phyloP scores from a whole-genome alignment of 1,140 invertebrate species.

The Drosophila serrata region DNA sequence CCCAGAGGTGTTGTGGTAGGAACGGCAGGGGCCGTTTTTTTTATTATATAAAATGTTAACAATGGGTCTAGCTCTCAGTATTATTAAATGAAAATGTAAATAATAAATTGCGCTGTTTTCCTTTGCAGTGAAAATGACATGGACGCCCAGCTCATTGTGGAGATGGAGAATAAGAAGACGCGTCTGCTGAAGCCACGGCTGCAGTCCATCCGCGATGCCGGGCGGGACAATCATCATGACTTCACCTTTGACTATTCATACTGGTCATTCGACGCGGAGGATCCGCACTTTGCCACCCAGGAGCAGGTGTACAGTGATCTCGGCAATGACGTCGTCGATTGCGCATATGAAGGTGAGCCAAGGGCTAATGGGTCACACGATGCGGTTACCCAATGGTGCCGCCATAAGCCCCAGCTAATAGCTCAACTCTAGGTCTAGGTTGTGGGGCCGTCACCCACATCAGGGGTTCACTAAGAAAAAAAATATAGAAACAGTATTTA shows the following conservation, averaged over 20 bases:
- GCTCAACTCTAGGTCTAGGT: conserved; percentile 4
- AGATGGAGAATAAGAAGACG: conserved; percentile 95
- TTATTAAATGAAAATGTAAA: conserved; percentile 8
- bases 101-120: conserved; percentile 8
- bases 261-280: conserved; percentile 92
- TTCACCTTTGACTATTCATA: conserved; percentile 98
- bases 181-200: conserved; percentile 91
- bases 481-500: neutral
- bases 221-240: conserved; percentile 91
- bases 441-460: conserved; percentile 6
- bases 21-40: neutral
- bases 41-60: conserved; percentile 50
- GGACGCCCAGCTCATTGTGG: conserved; percentile 93
- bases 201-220: conserved; percentile 85
- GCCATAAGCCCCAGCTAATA: conserved; percentile 15
- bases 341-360: conserved; percentile 92
- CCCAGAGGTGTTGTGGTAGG: neutral
- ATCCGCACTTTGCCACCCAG: conserved; percentile 91
- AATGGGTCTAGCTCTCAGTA: conserved; percentile 26
- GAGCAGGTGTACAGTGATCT: conserved; percentile 95
- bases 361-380: conserved; percentile 23
- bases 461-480: neutral
- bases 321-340: conserved; percentile 95
- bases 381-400: conserved; percentile 35
- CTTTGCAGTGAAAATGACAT: conserved; percentile 91